Evolutionary conservation across 2,113 vertebrate genomes (phyloP), one percentile per base, ranked within the genome.

Genomic region (Pituophis catenifer): DNA sequence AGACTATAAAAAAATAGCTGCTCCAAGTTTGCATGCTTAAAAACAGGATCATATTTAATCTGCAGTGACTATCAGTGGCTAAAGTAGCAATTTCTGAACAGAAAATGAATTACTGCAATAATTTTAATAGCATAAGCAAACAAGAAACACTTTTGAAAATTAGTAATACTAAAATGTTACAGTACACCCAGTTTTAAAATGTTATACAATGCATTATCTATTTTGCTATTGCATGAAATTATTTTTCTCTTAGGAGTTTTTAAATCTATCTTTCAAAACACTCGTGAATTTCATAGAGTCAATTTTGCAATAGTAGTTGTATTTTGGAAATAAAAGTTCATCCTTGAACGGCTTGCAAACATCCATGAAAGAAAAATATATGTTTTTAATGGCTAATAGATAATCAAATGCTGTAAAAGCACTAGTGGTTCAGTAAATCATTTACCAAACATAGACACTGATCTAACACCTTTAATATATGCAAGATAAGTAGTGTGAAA

Each of bases 381-480:
- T 59, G 96, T 65, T 96, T 96, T 95, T 94, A 97, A 97, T 97
- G 95, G 97, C 94, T 91, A 86, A 70, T 90, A 97, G 38, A 92
- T 57, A 94, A 75, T 94, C 96, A 96, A 95, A 94, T 91, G 90
- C 86, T 96, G 93, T 55, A 96, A 97, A 96, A 92, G 12, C 59
- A 57, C 92, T 93, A 97, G 96, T 96, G 95, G 81, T 94, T 96
- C 58, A 62, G 95, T 98, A 98, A 98, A 97, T 95, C 97, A 23
- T 95, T 92, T 94, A 96, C 97, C 96, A 97, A 96, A 95, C 89
- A 95, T 95, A 97, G 91, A 53, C 91, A 95, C 88, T 89, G 92
- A 96, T 94, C 96, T 96, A 97, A 96, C 97, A 88, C 91, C 95
- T 97, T 98, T 97, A 96, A 97, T 97, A 97, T 91, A 88, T 94